These are phyloP conservation scores for Opisthograptis luteolata DNA, from an alignment of 2,888 invertebrate species.

Conservation along the genomic window DNA sequence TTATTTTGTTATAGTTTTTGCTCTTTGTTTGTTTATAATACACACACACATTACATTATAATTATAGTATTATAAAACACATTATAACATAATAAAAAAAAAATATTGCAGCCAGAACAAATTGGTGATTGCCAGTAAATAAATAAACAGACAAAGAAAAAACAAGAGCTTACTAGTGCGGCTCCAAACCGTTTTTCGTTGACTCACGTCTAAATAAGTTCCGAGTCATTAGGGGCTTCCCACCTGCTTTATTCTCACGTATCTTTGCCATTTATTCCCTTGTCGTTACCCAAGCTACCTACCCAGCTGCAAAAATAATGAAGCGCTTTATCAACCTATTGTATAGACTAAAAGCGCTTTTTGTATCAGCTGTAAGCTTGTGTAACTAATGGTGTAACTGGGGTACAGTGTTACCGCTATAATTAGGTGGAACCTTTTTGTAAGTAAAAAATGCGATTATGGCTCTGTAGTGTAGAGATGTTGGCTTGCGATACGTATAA, in stretches of 20 bases:
- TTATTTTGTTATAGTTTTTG: no score
- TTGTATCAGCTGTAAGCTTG: conserved; percentile 1
- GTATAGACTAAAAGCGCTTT: conserved; percentile 3
- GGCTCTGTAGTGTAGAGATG: no score
- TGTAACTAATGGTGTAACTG: not conserved
- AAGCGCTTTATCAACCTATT: conserved; percentile 40
- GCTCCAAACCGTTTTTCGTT: conserved; percentile 1
- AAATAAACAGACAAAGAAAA: not conserved
- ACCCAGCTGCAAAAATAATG: conserved; percentile 45
- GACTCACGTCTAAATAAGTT: conserved; percentile 26
- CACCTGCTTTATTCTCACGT: conserved; percentile 60
- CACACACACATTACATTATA: no score
- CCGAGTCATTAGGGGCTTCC: conserved; percentile 32
- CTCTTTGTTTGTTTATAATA: no score
- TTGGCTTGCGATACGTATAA: no score
- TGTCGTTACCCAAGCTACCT: conserved; percentile 43
- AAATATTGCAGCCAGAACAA: no score
- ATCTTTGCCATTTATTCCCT: conserved; percentile 49
- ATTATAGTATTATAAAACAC: no score
- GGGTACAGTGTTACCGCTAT: not conserved
- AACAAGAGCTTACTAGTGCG: not conserved
- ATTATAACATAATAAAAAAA: no score
- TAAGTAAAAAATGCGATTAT: no score
- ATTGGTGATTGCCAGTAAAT: no score
- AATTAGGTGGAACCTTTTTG: not conserved